Percentiles rank a stretch among this genome's conserved stretches.
These are phyloP conservation scores for Pterocles gutturalis DNA, from an alignment of 2,113 vertebrate species.

Conservation along the genomic window DNA sequence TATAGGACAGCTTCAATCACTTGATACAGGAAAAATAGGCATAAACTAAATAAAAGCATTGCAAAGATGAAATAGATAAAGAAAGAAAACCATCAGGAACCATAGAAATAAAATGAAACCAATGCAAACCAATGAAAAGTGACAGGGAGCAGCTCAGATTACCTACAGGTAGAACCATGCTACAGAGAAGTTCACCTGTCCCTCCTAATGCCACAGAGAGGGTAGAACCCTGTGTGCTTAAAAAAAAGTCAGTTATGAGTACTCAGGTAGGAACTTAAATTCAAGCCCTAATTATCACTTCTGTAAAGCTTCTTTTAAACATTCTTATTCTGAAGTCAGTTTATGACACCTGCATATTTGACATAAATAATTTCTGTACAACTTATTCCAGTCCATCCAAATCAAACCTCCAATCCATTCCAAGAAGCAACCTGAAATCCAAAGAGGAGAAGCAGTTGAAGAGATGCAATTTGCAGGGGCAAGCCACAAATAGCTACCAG, in stretches of 20 bases:
- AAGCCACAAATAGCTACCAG: background rate
- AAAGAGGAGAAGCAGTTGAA: background rate
- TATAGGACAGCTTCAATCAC: background rate
- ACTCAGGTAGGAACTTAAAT: background rate
- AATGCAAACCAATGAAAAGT: background rate
- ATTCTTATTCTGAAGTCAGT: background rate
- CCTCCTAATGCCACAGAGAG: background rate
- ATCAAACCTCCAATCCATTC: background rate
- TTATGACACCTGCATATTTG: background rate
- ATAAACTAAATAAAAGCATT: background rate
- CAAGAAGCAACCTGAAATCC: background rate
- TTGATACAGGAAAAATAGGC: background rate
- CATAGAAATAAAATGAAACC: background rate
- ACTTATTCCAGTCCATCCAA: background rate
- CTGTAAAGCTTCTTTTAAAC: background rate
- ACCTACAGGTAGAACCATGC: background rate
- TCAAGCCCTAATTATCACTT: background rate
- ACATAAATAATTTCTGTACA: background rate
- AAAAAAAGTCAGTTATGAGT: background rate
- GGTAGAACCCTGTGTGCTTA: background rate
- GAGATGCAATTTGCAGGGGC: background rate
- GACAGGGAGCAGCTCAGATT: background rate
- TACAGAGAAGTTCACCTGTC: background rate
- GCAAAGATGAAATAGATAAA: background rate
- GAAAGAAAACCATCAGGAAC: background rate